Percentiles rank a stretch among this genome's conserved stretches.
These are phyloP conservation scores for Phytoseiulus persimilis DNA, from an alignment of 2,888 invertebrate species.

Conservation along the genomic window DNA sequence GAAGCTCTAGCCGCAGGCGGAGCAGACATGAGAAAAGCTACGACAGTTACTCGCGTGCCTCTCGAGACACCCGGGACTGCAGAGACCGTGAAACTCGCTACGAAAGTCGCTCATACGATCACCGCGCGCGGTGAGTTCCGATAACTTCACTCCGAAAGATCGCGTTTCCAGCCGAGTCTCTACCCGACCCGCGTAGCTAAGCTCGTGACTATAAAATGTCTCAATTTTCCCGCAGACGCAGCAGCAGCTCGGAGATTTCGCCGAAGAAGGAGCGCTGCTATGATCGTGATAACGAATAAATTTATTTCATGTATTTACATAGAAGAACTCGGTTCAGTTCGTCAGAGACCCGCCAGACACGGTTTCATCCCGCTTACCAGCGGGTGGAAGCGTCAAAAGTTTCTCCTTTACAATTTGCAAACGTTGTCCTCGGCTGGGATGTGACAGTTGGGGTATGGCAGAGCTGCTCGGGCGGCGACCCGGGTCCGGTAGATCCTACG, in stretches of 20 bases:
- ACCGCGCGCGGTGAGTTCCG: background rate
- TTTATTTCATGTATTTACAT: no score
- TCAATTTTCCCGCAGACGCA: background rate
- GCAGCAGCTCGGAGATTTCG: background rate
- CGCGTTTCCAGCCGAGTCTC: background rate
- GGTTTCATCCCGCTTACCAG: no score
- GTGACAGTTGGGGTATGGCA: no score
- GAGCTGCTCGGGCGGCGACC: no score
- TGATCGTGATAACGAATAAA: background rate
- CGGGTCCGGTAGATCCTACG: no score
- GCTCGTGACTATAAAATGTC: no score
- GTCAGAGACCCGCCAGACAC: no score
- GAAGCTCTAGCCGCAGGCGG: slow-evolving; percentile 40
- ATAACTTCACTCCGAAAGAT: background rate
- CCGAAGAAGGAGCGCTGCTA: background rate
- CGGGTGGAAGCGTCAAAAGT: no score
- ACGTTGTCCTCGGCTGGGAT: no score
- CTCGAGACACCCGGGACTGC: background rate
- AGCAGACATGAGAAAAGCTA: slow-evolving; percentile 37
- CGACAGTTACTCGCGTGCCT: slow-evolving; percentile 9
- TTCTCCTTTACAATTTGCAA: no score
- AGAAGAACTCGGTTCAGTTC: no score
- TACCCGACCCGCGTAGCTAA: background rate
- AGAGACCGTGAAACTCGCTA: slow-evolving; percentile 29
- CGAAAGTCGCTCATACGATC: background rate